phyloP scores from a whole-genome alignment of 2,113 vertebrate genomes.

The Sceloporus tristichus region DNA sequence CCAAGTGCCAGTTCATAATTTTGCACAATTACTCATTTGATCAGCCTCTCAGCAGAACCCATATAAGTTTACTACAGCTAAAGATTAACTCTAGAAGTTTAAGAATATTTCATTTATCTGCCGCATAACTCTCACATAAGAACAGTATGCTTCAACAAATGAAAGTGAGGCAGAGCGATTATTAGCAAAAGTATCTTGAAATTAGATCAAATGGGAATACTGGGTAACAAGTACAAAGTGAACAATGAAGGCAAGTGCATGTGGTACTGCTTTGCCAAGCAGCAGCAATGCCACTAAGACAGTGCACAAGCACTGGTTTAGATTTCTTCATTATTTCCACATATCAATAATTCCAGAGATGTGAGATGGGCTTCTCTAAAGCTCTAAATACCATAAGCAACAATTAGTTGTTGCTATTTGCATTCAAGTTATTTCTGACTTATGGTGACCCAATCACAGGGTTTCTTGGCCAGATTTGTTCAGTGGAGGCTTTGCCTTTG shows the following conservation, averaged over 20 bases:
- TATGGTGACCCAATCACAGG: too few species aligned
- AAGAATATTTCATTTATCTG: neutral
- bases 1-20: neutral
- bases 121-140: neutral
- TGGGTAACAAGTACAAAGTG: neutral
- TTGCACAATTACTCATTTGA: constrained; percentile 8
- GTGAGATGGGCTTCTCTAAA: neutral
- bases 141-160: neutral
- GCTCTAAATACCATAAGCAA: neutral
- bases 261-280: neutral
- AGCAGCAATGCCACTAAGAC: neutral
- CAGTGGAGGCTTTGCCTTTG: too few species aligned
- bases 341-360: too few species aligned
- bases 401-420: too few species aligned
- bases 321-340: neutral
- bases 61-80: neutral
- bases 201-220: neutral
- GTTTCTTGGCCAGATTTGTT: too few species aligned
- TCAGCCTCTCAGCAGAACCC: neutral
- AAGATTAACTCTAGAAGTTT: neutral
- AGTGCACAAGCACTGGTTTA: neutral
- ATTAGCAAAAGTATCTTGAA: neutral
- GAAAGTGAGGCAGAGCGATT: neutral
- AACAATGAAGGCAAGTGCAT: neutral
- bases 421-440: too few species aligned